Evolutionary conservation across 2,113 vertebrate genomes (phyloP).

Genomic region (Callipepla californica): DNA sequence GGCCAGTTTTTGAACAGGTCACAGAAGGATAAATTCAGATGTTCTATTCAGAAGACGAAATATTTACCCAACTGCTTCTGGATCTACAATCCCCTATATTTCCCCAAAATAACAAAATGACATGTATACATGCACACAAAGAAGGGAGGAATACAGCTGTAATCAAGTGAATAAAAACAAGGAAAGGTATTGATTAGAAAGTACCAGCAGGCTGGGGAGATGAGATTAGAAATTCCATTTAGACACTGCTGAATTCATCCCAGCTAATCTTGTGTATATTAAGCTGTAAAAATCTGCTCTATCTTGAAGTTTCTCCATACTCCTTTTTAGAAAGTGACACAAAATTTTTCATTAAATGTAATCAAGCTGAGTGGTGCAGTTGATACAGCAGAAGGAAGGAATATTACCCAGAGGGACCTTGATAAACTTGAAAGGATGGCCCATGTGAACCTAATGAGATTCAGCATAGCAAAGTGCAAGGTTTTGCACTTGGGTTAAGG

Average conservation of each 20-base stretch:
- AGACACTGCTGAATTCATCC: background rate
- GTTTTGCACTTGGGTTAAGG: too few species aligned
- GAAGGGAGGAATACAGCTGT: background rate
- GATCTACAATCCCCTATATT: background rate
- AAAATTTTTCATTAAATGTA: background rate
- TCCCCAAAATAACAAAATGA: background rate
- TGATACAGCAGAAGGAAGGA: too few species aligned
- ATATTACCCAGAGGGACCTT: too few species aligned
- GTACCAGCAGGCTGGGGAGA: background rate
- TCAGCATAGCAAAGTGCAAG: too few species aligned
- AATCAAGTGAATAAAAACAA: background rate
- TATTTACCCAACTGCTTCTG: background rate
- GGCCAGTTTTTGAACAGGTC: conserved; percentile 9
- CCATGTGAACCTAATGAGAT: too few species aligned
- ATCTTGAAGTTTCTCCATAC: background rate
- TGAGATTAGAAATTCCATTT: background rate
- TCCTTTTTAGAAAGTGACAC: background rate
- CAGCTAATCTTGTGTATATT: background rate
- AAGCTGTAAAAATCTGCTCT: background rate
- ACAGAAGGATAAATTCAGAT: background rate
- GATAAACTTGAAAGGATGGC: too few species aligned
- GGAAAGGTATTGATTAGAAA: background rate
- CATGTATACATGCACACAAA: background rate
- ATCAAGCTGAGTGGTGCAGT: too few species aligned
- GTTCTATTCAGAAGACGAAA: background rate